Evolutionary conservation across 2,797 vertebrate species (phyloP), one percentile per base, ranked within the genome.

Genomic region (Pelochelys cantorii): DNA sequence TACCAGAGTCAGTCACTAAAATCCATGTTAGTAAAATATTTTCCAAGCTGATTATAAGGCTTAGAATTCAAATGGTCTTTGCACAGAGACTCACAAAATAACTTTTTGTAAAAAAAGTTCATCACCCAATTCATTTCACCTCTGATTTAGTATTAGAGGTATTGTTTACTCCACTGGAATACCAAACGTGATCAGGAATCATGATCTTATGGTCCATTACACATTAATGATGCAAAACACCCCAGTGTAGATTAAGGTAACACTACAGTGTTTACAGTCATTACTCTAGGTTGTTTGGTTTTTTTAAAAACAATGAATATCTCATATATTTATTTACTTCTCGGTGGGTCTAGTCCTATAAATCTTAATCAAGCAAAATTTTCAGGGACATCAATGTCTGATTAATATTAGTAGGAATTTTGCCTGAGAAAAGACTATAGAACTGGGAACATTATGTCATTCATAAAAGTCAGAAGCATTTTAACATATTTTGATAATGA

Each of bases 31-130:
- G 90, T 96, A 95, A 96, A 94, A 89, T 95, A 54, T 95, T 97
- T 96, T 91, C 93, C 96, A 96, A 97, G 93, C 93, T 92, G 94
- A 90, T 96, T 97, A 95, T 62, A 83, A 95, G 94, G 93, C 94
- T 94, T 96, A 94, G 57, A 62, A 85, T 88, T 96, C 57, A 94
- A 93, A 89, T 20, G 79, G 91, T 85, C 83, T 96, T 97, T 96
- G 88, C 86, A 79, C 94, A 93, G 83, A 94, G 96, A 81, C 80
- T 91, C 88, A 95, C 93, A 96, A 95, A 97, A 94, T 94, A 77
- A 92, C 89, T 95, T 96, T 95, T 54, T 94, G 95, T 93, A 85
- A 68, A 68, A 68, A 77, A 88, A 84, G 83, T 89, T 93, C 94
- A 85, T 90, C 87, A 82, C 85, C 93, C 93, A 93, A 94, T 96